These are phyloP conservation scores for Gobius niger DNA, from an alignment of 2,113 vertebrate species.

Conservation along the genomic window DNA sequence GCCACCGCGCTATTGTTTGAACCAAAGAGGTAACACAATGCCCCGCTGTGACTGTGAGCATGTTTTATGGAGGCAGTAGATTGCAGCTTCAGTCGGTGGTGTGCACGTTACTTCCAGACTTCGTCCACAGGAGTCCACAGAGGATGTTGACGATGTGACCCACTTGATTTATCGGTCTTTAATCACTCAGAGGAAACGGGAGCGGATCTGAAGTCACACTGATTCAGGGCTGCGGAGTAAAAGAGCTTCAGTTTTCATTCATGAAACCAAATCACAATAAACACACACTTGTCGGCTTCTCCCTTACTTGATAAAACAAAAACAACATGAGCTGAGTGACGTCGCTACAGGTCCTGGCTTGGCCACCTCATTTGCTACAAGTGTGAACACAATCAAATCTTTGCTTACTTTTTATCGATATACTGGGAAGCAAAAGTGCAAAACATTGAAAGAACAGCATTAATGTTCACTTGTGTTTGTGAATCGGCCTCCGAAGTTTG, in stretches of 20 bases:
- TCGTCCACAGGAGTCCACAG: constrained; percentile 37
- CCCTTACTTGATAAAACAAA: too few species aligned
- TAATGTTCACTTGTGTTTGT: background rate
- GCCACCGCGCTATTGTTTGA: constrained; percentile 62
- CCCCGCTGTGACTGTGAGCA: constrained; percentile 43
- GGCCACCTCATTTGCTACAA: too few species aligned
- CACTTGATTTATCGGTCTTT: constrained; percentile 38
- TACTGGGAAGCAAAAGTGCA: too few species aligned
- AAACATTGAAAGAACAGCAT: too few species aligned
- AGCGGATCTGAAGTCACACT: constrained; percentile 27
- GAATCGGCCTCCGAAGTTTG: too few species aligned
- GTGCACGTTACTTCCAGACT: constrained; percentile 38
- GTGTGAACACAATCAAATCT: background rate
- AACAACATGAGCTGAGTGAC: too few species aligned
- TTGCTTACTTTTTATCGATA: too few species aligned
- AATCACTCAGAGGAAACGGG: constrained; percentile 41
- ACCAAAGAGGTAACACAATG: constrained; percentile 51
- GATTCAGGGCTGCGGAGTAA: constrained; percentile 20
- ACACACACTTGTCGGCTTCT: too few species aligned
- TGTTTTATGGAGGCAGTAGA: constrained; percentile 38
- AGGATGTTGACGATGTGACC: constrained; percentile 50
- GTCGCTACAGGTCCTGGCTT: too few species aligned
- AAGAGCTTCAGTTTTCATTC: constrained; percentile 8
- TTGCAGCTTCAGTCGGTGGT: constrained; percentile 30
- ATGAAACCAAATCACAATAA: constrained; percentile 8